Evolutionary conservation across 92 coral and sea anemone species (phyloP).

Genomic region (Desmophyllum pertusum): DNA sequence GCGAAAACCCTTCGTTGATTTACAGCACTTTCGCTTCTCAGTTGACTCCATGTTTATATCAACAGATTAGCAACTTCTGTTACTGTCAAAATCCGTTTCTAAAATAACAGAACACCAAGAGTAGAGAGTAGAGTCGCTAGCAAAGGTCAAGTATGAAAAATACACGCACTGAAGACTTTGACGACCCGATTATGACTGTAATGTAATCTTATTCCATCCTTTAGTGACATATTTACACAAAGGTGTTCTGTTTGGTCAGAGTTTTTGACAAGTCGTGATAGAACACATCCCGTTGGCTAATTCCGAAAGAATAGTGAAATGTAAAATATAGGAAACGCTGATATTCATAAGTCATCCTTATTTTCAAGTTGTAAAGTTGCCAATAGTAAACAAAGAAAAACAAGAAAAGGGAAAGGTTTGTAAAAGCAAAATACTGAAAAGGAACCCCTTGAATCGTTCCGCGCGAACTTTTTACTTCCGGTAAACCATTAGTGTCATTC

Average conservation of each 20-base stretch:
- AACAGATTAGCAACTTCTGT: not conserved
- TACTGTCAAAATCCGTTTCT: not conserved
- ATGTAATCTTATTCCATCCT: constrained; percentile 12
- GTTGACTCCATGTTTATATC: constrained; percentile 6
- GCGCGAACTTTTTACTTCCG: not conserved
- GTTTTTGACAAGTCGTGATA: not conserved
- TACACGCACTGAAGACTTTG: not conserved
- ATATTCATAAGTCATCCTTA: not conserved
- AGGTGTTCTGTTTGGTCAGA: not conserved
- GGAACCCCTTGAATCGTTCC: not conserved
- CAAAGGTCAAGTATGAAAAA: constrained; percentile 20
- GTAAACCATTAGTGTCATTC: not conserved
- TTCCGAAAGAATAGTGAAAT: not conserved
- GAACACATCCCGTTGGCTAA: not conserved
- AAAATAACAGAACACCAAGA: not conserved
- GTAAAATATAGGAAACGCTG: not conserved
- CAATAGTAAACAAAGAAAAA: not conserved
- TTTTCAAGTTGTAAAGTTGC: not conserved
- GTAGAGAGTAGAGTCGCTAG: not conserved
- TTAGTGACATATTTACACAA: constrained; percentile 17
- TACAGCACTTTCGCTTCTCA: not conserved
- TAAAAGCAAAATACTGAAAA: not conserved
- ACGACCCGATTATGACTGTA: not conserved
- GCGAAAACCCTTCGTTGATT: not conserved
- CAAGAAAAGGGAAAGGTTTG: not conserved